Percentiles rank a stretch among this genome's conserved stretches.
These are phyloP conservation scores for Plusia festucae DNA, from an alignment of 2,888 invertebrate species.

Conservation along the genomic window DNA sequence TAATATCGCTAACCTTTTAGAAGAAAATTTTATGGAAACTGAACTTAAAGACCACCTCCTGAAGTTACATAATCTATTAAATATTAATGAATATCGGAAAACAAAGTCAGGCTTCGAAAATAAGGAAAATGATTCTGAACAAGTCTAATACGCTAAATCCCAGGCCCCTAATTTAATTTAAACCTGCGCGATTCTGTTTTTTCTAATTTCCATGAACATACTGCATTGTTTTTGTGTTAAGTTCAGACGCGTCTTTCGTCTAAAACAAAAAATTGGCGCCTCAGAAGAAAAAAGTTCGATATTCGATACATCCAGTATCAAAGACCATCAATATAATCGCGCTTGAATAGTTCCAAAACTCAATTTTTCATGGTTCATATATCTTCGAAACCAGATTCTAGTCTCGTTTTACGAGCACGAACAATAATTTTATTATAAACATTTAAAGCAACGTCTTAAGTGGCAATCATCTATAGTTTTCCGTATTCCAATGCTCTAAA, in stretches of 20 bases:
- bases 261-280: slow-evolving; percentile 79
- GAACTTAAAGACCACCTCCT: background rate
- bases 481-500: slow-evolving; percentile 45
- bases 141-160: background rate
- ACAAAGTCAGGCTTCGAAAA: slow-evolving; percentile 29
- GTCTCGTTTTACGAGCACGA: slow-evolving; percentile 60
- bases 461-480: slow-evolving; percentile 62
- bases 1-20: slow-evolving; percentile 35
- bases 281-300: slow-evolving; percentile 68
- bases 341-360: slow-evolving; percentile 77
- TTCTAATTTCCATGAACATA: slow-evolving; percentile 44
- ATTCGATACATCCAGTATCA: slow-evolving; percentile 73
- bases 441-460: slow-evolving; percentile 55
- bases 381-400: slow-evolving; percentile 68
- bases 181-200: slow-evolving; percentile 25
- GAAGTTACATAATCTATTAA: slow-evolving; percentile 18
- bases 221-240: slow-evolving; percentile 53
- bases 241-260: slow-evolving; percentile 47
- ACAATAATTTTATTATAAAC: slow-evolving; percentile 57
- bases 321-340: slow-evolving; percentile 69
- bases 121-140: background rate
- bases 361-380: slow-evolving; percentile 76
- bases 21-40: background rate
- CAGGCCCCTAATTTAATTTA: background rate
- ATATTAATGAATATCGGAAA: slow-evolving; percentile 11